Evolutionary conservation across 2,888 invertebrate species (phyloP), one percentile per base, ranked within the genome.

Genomic region (Lasioglossum lativentre): DNA sequence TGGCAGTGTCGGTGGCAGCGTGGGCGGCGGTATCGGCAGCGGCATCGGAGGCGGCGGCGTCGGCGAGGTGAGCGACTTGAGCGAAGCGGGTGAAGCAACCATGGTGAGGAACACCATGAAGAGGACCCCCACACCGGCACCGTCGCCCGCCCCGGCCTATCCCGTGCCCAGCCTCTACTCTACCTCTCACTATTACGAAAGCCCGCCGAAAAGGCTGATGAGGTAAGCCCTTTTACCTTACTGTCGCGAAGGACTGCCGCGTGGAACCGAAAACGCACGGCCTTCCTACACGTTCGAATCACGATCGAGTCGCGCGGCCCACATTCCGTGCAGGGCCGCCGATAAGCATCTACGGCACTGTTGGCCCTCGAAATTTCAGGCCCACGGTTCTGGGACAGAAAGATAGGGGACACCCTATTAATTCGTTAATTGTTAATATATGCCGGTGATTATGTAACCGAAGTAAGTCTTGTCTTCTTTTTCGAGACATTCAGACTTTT

Each of bases 21-120:
- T 88, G 14, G 80, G 75, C 40, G 79, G 79, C 12, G 78, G 89
- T 96, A 96, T 86, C 23, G 80, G 76, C 30, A 79, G 86, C 59
- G 85, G 85, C 59, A 81, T 34, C 81, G 94, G 93, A 81, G 91
- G 92, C 93, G 86, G 90, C 95, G 96, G 88, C 12, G 80, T 82
- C 75, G 87, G 88, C 74, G 89, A 89, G 73, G 95, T 96, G 91
- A 96, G 96, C 91, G 95, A 96, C 95, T 95, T 96, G 47, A 95
- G 93, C 90, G 96, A 97, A 94, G 81, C 90, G 59, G 90, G 91
- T 72, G 93, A 93, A 66, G 90, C 92, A 76, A 91, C 93, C 88
- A 91, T 86, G 91, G 86, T 86, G 84, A 90, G 88, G 80, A 92
- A 92, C 85, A 86, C 86, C 87, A 92, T 93, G 88, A 94, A 94